phyloP scores from a whole-genome alignment of 2,888 invertebrate genomes.

The Cataglyphis albicans region DNA sequence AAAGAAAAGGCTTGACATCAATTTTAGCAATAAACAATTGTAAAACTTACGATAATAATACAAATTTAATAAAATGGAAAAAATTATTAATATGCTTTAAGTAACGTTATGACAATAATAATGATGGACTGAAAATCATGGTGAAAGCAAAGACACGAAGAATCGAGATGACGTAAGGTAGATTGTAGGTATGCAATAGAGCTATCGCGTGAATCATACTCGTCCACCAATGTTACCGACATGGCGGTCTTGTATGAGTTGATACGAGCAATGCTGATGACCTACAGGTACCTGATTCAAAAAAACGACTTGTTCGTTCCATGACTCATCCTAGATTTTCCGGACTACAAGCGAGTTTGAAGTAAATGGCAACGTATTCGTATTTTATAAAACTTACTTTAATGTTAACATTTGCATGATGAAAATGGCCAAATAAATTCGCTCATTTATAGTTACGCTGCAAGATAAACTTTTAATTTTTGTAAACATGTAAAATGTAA shows the following conservation, averaged over 20 bases:
- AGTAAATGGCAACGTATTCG: neutral
- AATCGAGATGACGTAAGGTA: conserved; percentile 56
- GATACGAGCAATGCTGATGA: conserved; percentile 19
- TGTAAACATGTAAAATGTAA: neutral
- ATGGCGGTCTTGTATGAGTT: conserved; percentile 16
- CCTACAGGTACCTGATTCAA: conserved; percentile 1
- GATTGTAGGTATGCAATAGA: conserved; percentile 1
- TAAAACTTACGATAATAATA: neutral
- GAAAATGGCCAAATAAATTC: neutral
- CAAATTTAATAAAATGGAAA: neutral
- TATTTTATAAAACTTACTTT: neutral
- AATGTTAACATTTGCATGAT: no score
- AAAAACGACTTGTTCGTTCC: neutral
- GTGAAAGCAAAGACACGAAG: conserved; percentile 74
- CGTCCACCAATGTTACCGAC: conserved; percentile 51
- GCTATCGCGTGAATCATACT: conserved; percentile 67
- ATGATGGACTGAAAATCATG: conserved; percentile 58
- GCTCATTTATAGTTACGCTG: neutral
- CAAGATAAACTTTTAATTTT: neutral
- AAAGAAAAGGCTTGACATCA: neutral
- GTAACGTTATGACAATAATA: conserved; percentile 55
- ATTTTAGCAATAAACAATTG: neutral
- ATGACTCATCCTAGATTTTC: conserved; percentile 38
- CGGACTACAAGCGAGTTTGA: neutral
- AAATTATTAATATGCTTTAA: neutral